These are phyloP conservation scores for Panzeria rudis DNA, from an alignment of 2,888 invertebrate genomes.

Conservation along the genomic window DNA sequence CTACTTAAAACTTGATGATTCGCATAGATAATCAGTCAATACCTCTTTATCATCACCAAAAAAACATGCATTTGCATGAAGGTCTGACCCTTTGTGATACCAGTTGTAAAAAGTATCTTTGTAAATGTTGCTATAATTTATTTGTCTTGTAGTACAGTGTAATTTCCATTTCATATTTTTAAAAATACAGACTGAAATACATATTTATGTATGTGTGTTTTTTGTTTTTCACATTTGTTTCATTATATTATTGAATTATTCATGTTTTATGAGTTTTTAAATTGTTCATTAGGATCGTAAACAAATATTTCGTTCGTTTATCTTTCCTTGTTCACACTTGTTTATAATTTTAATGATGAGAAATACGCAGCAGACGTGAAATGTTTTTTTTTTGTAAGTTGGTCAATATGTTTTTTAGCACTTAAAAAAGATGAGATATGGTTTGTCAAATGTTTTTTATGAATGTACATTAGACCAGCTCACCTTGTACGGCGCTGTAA, in stretches of 20 bases:
- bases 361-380: slow-evolving; percentile 19
- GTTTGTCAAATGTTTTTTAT: background rate
- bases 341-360: slow-evolving; percentile 14
- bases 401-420: background rate
- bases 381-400: too few species aligned
- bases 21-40: too few species aligned
- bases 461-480: background rate
- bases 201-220: background rate
- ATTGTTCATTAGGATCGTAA: slow-evolving; percentile 47
- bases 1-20: too few species aligned
- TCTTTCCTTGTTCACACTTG: slow-evolving; percentile 35
- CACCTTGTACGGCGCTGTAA: background rate
- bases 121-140: background rate
- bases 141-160: background rate
- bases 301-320: slow-evolving; percentile 42
- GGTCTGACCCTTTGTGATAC: too few species aligned
- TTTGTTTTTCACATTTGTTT: background rate
- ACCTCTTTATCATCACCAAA: too few species aligned
- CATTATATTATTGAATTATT: slow-evolving; percentile 35
- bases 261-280: slow-evolving; percentile 65
- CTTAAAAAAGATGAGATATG: slow-evolving; percentile 3
- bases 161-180: background rate
- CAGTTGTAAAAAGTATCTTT: too few species aligned
- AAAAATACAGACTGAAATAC: background rate
- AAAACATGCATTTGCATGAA: too few species aligned